These are phyloP conservation scores for Xerus rutilus DNA, from an alignment of 2,797 vertebrate species.

Conservation along the genomic window DNA sequence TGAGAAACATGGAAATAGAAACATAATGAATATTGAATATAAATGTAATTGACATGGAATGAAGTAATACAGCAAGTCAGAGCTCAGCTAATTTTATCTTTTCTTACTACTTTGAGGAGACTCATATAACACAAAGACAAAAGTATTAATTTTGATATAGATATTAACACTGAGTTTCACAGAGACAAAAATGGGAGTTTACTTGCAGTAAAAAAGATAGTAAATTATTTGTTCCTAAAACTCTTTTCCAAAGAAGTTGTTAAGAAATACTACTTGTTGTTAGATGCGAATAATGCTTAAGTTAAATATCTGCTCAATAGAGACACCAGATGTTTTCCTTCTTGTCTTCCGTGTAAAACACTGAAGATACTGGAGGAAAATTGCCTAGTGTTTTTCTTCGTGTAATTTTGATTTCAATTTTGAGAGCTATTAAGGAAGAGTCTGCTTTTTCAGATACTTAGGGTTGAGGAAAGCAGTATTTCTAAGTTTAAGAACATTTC, in stretches of 20 bases:
- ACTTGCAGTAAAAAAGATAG: background rate
- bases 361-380: background rate
- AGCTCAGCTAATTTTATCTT: background rate
- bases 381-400: background rate
- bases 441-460: conserved; percentile 30
- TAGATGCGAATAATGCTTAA: background rate
- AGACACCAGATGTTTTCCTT: background rate
- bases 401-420: conserved; percentile 55
- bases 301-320: background rate
- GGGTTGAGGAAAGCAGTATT: conserved; percentile 25
- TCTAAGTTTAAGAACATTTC: conserved; percentile 23
- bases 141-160: background rate
- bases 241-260: background rate
- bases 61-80: background rate
- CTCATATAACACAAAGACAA: background rate
- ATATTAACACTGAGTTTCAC: background rate
- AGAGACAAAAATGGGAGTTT: background rate
- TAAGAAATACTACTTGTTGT: background rate
- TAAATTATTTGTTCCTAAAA: conserved; percentile 47
- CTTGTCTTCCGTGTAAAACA: background rate
- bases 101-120: background rate
- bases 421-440: conserved; percentile 8
- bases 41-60: background rate
- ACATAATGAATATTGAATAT: background rate
- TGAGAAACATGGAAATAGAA: background rate